phyloP scores from a whole-genome alignment of 2,888 invertebrate genomes.

The Amiota mariae region DNA sequence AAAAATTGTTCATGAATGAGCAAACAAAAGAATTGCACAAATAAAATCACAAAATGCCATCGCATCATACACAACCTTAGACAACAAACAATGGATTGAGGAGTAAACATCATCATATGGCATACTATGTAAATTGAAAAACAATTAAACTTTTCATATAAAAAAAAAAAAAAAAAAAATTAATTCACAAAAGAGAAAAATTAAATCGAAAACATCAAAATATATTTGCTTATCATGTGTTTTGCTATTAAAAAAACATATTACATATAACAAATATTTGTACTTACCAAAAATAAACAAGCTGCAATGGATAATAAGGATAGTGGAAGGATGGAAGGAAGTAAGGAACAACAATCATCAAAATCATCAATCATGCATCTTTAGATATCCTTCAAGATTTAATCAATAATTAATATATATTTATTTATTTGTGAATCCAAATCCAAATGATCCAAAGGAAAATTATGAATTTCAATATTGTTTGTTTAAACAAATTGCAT shows the following conservation, averaged over 20 bases:
- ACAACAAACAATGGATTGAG: conserved; percentile 28
- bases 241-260: background rate
- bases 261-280: conserved; percentile 9
- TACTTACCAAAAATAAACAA: conserved; percentile 6
- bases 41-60: background rate
- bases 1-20: background rate
- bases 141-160: background rate
- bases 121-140: no score
- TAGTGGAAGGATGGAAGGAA: background rate
- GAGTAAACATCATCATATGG: background rate
- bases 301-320: background rate
- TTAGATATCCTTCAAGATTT: no score
- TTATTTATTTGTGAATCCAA: no score
- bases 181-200: background rate
- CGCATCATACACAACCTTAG: conserved; percentile 10
- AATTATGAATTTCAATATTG: no score
- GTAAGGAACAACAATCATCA: background rate
- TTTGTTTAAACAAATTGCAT: no score
- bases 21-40: background rate
- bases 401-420: no score
- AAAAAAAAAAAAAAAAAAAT: no score
- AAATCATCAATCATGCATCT: no score
- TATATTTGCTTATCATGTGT: background rate
- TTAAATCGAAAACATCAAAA: background rate
- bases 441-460: no score